A percentile compares a stretch with the other conserved stretches of the same genome.
Evolutionary conservation across 2,113 vertebrate species (phyloP).

Genomic region (Axis porcinus): DNA sequence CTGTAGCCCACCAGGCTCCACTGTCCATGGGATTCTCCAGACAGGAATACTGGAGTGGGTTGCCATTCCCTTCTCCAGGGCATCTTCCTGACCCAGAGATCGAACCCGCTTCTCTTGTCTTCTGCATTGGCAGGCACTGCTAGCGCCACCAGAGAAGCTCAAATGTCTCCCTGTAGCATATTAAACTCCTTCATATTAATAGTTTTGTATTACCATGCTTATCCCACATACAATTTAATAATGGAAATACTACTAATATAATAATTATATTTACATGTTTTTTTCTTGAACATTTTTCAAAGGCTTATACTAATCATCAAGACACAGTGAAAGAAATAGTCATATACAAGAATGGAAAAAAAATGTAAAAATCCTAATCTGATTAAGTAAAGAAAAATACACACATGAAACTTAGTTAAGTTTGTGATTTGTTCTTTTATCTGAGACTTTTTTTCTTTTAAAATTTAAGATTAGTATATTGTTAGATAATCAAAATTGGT

Average conservation of each 20-base stretch:
- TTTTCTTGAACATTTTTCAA: background rate
- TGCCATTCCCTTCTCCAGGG: background rate
- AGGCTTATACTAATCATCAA: background rate
- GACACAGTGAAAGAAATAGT: background rate
- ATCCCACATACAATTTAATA: background rate
- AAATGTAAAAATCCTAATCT: background rate
- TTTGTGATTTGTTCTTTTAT: background rate
- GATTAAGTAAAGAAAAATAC: background rate
- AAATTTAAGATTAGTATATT: background rate
- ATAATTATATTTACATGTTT: background rate
- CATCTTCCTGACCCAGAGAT: rapidly evolving
- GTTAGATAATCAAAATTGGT: background rate
- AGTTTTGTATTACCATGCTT: background rate
- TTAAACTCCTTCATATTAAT: background rate
- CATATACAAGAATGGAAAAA: background rate
- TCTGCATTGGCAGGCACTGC: background rate
- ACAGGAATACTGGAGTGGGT: rapidly evolving
- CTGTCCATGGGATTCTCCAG: background rate
- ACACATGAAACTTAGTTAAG: background rate
- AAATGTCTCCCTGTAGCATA: background rate
- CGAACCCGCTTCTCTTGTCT: rapidly evolving
- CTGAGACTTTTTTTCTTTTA: background rate
- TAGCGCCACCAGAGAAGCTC: background rate
- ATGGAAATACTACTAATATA: background rate
- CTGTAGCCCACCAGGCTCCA: background rate